phyloP scores from a whole-genome alignment of 2,797 vertebrate genomes.

The Craterocephalus amniculus region DNA sequence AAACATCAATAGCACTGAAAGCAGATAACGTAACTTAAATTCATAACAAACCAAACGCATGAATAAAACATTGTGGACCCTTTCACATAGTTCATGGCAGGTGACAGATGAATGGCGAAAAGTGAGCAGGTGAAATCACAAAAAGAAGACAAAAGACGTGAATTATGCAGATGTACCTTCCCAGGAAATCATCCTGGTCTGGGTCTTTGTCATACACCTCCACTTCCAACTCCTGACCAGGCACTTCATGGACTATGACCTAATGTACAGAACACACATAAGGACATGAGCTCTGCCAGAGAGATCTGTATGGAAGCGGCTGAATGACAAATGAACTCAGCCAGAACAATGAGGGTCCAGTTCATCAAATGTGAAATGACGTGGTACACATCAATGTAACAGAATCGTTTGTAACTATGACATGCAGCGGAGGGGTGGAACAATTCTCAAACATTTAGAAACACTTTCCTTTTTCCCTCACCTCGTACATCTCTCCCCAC shows the following conservation, averaged over 20 bases:
- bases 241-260: constrained; percentile 95
- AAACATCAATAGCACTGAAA: constrained; percentile 4
- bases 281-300: constrained; percentile 55
- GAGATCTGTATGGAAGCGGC: constrained; percentile 32
- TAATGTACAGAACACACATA: constrained; percentile 77
- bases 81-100: constrained; percentile 1
- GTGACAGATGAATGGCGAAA: constrained; percentile 47
- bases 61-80: neutral
- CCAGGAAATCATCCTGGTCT: constrained; percentile 95
- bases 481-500: constrained; percentile 94
- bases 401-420: neutral
- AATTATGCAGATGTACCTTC: constrained; percentile 86
- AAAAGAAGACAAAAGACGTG: constrained; percentile 73
- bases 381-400: constrained; percentile 8
- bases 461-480: constrained; percentile 56
- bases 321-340: constrained; percentile 43
- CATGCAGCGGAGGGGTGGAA: neutral
- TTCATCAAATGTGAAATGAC: constrained; percentile 40
- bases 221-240: constrained; percentile 94
- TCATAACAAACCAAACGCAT: neutral
- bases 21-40: neutral
- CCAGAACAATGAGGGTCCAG: neutral
- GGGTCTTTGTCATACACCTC: constrained; percentile 95
- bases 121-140: constrained; percentile 59
- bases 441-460: neutral